These are phyloP conservation scores for Podabrus alpinus DNA, from an alignment of 2,888 invertebrate species.

Conservation along the genomic window DNA sequence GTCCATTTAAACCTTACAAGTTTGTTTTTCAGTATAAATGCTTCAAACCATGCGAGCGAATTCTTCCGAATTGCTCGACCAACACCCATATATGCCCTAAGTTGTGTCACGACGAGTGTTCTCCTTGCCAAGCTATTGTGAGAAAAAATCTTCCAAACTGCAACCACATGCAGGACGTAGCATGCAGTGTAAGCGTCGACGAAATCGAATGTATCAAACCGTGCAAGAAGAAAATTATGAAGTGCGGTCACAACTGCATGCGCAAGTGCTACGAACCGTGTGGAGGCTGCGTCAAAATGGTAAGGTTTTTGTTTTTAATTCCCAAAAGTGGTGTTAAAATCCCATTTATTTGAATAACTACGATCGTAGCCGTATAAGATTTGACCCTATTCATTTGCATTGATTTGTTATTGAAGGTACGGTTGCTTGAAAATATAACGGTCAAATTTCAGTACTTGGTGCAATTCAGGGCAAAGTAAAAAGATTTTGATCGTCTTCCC, in stretches of 20 bases:
- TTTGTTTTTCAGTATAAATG: neutral
- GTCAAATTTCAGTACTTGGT: too few species aligned
- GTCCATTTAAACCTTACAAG: too few species aligned
- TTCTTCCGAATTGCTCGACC: conserved; percentile 45
- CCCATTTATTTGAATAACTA: too few species aligned
- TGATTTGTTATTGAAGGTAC: too few species aligned
- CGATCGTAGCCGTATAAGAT: too few species aligned
- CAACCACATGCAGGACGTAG: neutral
- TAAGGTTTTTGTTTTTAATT: neutral
- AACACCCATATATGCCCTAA: neutral
- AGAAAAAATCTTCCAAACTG: neutral
- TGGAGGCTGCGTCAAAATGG: conserved; percentile 54
- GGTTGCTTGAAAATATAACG: too few species aligned
- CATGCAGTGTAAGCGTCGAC: neutral
- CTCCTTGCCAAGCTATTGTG: neutral
- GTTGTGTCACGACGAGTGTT: neutral
- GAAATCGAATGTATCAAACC: neutral
- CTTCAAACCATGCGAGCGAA: neutral
- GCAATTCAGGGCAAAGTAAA: too few species aligned
- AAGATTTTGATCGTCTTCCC: too few species aligned
- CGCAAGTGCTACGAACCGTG: conserved; percentile 57
- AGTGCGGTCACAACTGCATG: neutral
- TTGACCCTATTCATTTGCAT: too few species aligned
- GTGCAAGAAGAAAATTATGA: neutral
- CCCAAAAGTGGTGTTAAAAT: neutral